Evolutionary conservation across 1,140 invertebrate species (phyloP), one percentile per base, ranked within the genome.

Genomic region (Conus betulinus): DNA sequence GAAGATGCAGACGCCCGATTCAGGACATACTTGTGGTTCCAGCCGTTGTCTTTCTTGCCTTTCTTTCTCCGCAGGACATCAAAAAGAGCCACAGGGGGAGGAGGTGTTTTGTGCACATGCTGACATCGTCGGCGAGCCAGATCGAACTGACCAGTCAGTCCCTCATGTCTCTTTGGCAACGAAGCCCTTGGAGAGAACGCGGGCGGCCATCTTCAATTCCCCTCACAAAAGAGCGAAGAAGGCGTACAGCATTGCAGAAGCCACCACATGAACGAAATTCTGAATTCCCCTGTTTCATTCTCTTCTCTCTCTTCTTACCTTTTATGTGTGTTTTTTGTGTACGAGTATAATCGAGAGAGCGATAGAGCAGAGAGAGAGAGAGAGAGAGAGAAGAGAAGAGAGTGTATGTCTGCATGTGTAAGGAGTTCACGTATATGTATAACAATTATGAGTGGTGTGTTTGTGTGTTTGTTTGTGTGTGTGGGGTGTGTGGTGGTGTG

Each of bases 131-230:
- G 20, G 57, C 67, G 11, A 67, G 67, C 15, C 63, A 88, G 53
- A 10, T 60, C 10, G 55, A 71, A 79, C 85, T 87, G 63, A 25
- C 63, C 60, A 71, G 25, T 51, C 15, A 52, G 1, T 27, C 53
- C 23, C 27, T 89, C 23, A 53, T 25, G 17, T 60, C 81, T 0
- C 27, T 89, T n/a, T 4, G 20, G 55, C 17, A 52, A 25, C 8
- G 79, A 82, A 53, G 11, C n/a, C 13, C 3, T 82, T 89, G 23
- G n/a, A n/a, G 25, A 84, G 17, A 76, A 87, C 11, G 81, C 87
- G n/a, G 63, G 88, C 84, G 3, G 67, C 81, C 25, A 86, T 87
- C 67, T 89, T 89, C 53, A 89, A 89, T 51, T n/a, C 27, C 5
- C 71, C 60, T 2, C 57, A 86, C 57, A n/a, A 55, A n/a, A 13